phyloP scores from a whole-genome alignment of 2,113 vertebrate species.

The Sander lucioperca region DNA sequence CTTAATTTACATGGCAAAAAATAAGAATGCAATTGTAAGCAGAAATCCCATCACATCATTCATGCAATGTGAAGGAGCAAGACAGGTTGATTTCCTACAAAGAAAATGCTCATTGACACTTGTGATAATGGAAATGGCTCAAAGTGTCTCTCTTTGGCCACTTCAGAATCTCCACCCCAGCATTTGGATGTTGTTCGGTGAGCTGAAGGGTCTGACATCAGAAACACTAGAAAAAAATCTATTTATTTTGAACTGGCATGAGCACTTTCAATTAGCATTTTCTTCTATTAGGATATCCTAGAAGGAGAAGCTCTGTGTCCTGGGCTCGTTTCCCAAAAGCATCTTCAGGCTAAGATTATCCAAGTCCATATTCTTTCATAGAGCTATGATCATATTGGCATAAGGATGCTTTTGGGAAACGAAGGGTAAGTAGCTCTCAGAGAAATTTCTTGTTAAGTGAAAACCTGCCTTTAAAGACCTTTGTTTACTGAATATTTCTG shows the following conservation, averaged over 20 bases:
- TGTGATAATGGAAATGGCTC: background rate
- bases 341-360: constrained; percentile 13
- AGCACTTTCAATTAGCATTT: background rate
- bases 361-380: background rate
- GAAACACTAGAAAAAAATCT: too few species aligned
- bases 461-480: background rate
- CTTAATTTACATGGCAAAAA: background rate
- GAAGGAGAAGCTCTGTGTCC: background rate
- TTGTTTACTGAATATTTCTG: background rate
- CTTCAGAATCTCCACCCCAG: background rate
- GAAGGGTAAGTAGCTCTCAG: constrained; percentile 4
- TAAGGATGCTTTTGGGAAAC: background rate
- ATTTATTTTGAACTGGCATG: background rate
- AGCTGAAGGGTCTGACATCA: background rate
- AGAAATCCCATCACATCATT: background rate
- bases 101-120: background rate
- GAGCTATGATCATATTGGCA: background rate
- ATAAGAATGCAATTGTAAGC: background rate
- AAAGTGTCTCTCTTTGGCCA: background rate
- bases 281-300: background rate
- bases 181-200: background rate
- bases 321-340: background rate
- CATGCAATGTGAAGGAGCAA: background rate
- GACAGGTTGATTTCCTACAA: background rate
- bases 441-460: background rate